Base-by-base conservation (phyloP, 30 jellyfish, hydroid and myxozoan species). In the Haliclystus octoradiatus region DNA sequence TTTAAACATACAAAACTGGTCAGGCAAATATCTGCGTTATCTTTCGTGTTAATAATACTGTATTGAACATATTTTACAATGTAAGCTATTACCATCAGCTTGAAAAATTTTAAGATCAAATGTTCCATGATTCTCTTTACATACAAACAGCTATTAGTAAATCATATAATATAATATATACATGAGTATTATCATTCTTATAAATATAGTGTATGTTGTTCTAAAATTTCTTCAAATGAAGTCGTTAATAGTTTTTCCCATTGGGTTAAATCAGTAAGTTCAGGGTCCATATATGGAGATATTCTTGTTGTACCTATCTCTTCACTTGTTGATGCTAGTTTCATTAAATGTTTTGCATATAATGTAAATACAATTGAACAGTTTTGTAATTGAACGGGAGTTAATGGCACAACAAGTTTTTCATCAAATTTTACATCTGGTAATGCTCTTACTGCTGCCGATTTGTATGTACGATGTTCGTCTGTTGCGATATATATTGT, bases 181-280 rank as follows among this genome's bases (percentile, higher is more conserved):
- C n/a, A n/a, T n/a, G n/a, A n/a, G n/a, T n/a, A n/a, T n/a, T n/a
- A n/a, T n/a, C n/a, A n/a, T 19, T 40, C 14, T 74, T 57, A 88
- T 34, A 88, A 60, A 49, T 60, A 75, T 23, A 88, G 73, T 1
- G 83, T 80, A 28, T 88, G 97, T 2, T 47, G 26, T 26, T 76
- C 95, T 4, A 67, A 23, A 2, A 79, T 27, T 46, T 88, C 98
- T 61, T 80, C 93, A 5, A 82, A 50, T 13, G 98, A 95, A 14
- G 50, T 79, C 9, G 91, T 75, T 2, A 89, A 50, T 52, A 89
- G 40, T 50, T 65, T 81, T 33, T 89, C 98, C 98, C 98, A 89
- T 31, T 89, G 98, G 9, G 94, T 73, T 26, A 71, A 62, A 4
- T 40, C 57, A 9, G 57, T 19, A 40, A 5, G 57, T 5, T 40